phyloP scores from a whole-genome alignment of 2,113 vertebrate genomes.

The Aptenodytes forsteri region DNA sequence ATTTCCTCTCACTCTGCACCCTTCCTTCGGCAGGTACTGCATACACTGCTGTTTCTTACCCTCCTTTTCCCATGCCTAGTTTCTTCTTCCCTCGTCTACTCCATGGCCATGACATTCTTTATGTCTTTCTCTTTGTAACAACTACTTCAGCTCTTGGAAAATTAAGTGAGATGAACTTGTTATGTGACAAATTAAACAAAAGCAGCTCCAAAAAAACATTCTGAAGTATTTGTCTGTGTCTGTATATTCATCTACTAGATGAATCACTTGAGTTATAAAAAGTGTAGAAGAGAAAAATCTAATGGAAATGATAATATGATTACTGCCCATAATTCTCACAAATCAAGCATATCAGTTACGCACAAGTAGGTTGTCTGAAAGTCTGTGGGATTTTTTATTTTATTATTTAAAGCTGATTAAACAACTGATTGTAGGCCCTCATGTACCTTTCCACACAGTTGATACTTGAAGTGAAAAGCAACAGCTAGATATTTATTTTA shows the following conservation, averaged over 20 bases:
- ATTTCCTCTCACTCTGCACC: background rate
- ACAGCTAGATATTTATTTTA: background rate
- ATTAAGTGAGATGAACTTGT: conserved; percentile 44
- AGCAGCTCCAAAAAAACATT: conserved; percentile 15
- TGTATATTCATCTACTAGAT: conserved; percentile 39
- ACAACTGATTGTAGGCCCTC: conserved; percentile 41
- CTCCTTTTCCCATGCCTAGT: background rate
- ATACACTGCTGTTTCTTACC: background rate
- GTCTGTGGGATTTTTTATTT: background rate
- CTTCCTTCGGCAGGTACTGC: background rate
- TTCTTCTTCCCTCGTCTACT: background rate
- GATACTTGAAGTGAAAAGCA: background rate
- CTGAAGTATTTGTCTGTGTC: conserved; percentile 38
- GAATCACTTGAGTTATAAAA: conserved; percentile 61
- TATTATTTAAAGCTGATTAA: conserved; percentile 59
- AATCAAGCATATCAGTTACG: conserved; percentile 55
- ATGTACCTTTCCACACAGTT: background rate
- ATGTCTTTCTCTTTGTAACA: background rate
- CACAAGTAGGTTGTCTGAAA: conserved; percentile 29
- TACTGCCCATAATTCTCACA: conserved; percentile 54
- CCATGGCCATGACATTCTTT: background rate
- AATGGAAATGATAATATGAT: conserved; percentile 67
- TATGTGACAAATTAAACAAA: conserved; percentile 52
- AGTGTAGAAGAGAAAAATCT: conserved; percentile 14
- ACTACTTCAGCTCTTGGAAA: conserved; percentile 3